Evolutionary conservation across 2,888 invertebrate species (phyloP).

Genomic region (Ophioninae sp.): DNA sequence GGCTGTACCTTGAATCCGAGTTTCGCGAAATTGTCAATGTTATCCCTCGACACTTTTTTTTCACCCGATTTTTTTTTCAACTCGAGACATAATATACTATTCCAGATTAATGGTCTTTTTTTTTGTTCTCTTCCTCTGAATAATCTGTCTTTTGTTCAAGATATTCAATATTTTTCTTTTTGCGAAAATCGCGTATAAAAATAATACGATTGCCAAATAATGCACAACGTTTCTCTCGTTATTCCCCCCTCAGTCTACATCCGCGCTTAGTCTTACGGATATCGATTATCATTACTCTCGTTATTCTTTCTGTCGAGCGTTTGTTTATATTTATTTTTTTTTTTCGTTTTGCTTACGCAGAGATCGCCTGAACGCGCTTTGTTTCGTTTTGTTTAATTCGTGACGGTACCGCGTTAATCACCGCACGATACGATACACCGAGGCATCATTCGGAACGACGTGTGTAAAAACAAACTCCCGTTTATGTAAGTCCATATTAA

Average conservation of each 20-base stretch:
- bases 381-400: conserved; percentile 2
- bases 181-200: conserved; percentile 44
- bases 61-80: neutral
- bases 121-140: neutral
- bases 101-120: conserved; percentile 9
- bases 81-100: conserved; percentile 9
- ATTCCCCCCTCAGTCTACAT: conserved; percentile 41
- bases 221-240: conserved; percentile 58
- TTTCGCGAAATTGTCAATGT: conserved; percentile 16
- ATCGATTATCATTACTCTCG: conserved; percentile 34
- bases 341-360: conserved; percentile 25
- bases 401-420: conserved; percentile 19
- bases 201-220: conserved; percentile 60
- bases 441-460: conserved; percentile 69
- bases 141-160: conserved; percentile 5
- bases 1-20: conserved; percentile 21
- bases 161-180: conserved; percentile 36
- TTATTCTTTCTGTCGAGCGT: conserved; percentile 7
- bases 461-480: conserved; percentile 74
- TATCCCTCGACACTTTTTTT: conserved; percentile 18
- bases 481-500: conserved; percentile 78
- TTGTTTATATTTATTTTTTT: conserved; percentile 14
- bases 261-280: conserved; percentile 29
- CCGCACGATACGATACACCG: conserved; percentile 20
- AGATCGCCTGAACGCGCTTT: conserved; percentile 12